Evolutionary conservation across 1,140 invertebrate genomes (phyloP).

Genomic region (Brachionus angularis): DNA sequence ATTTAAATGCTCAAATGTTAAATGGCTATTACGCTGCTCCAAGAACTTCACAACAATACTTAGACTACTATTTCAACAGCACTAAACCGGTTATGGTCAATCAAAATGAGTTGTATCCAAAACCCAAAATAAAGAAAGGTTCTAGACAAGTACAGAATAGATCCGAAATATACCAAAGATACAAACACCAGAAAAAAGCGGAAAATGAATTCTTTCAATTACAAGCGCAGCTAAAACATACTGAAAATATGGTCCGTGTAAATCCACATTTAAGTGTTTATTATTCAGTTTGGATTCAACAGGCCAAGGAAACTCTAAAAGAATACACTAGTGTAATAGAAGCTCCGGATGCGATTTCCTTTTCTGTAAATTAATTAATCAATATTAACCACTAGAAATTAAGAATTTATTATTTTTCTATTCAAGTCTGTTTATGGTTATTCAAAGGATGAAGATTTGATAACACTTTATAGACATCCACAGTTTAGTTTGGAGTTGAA

Average conservation of each 20-base stretch:
- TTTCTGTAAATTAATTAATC: too few relatives aligned
- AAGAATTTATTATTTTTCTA: too few relatives aligned
- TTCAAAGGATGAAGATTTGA: slow-evolving; percentile 24
- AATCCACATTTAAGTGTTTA: slow-evolving; percentile 13
- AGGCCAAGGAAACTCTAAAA: slow-evolving; percentile 8
- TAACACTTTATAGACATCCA: slow-evolving; percentile 10
- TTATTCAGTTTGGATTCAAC: slow-evolving; percentile 2
- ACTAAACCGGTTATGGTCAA: too few relatives aligned
- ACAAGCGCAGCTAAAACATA: neutral
- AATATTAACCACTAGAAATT: too few relatives aligned
- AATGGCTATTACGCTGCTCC: too few relatives aligned
- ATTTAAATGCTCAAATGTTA: too few relatives aligned
- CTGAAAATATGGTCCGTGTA: neutral
- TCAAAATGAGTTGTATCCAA: slow-evolving; percentile 7
- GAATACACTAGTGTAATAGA: slow-evolving; percentile 8
- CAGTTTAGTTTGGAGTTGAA: slow-evolving; percentile 13
- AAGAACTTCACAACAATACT: too few relatives aligned
- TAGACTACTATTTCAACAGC: too few relatives aligned
- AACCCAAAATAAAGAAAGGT: neutral
- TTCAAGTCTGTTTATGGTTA: slow-evolving; percentile 23
- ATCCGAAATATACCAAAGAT: neutral
- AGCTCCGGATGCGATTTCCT: slow-evolving; percentile 6
- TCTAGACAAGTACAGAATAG: neutral
- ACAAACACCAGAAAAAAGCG: slow-evolving; percentile 14
- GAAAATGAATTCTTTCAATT: slow-evolving; percentile 11